phyloP scores from a whole-genome alignment of 2,888 invertebrate genomes.

The Acronicta leporina region DNA sequence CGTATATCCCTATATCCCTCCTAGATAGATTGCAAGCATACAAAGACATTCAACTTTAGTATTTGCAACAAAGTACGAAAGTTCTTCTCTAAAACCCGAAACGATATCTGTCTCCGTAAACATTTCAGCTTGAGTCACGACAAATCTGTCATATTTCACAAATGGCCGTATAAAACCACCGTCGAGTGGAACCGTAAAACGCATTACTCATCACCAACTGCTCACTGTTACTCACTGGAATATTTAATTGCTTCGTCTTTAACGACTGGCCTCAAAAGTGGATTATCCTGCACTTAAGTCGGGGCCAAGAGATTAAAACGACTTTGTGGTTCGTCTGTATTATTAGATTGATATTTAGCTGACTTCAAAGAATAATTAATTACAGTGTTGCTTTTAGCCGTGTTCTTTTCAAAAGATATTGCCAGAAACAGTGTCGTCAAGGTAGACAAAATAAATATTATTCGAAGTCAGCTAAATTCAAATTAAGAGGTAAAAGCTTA shows the following conservation, averaged over 20 bases:
- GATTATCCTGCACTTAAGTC: constrained; percentile 61
- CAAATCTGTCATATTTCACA: constrained; percentile 54
- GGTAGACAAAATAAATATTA: not conserved
- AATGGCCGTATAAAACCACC: constrained; percentile 53
- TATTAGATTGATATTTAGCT: constrained; percentile 52
- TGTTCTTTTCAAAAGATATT: constrained; percentile 16
- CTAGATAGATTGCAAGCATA: constrained; percentile 3
- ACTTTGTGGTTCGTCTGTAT: constrained; percentile 62
- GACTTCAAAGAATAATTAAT: constrained; percentile 44
- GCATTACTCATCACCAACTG: constrained; percentile 59
- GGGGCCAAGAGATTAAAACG: constrained; percentile 64
- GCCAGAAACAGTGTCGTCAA: constrained; percentile 3
- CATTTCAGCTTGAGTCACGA: constrained; percentile 40
- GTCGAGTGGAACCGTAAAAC: constrained; percentile 55
- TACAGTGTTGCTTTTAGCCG: constrained; percentile 12
- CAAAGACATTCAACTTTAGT: constrained; percentile 2
- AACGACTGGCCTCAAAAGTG: constrained; percentile 65
- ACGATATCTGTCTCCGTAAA: constrained; percentile 45
- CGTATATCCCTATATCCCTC: constrained; percentile 2
- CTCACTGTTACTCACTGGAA: constrained; percentile 65
- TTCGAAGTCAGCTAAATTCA: constrained; percentile 37
- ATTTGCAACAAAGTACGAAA: constrained; percentile 18
- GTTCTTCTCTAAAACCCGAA: constrained; percentile 34
- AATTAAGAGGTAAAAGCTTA: constrained; percentile 54
- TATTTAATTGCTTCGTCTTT: constrained; percentile 67